phyloP scores from a whole-genome alignment of 2,888 invertebrate genomes.

The Lasioglossum figueresi region DNA sequence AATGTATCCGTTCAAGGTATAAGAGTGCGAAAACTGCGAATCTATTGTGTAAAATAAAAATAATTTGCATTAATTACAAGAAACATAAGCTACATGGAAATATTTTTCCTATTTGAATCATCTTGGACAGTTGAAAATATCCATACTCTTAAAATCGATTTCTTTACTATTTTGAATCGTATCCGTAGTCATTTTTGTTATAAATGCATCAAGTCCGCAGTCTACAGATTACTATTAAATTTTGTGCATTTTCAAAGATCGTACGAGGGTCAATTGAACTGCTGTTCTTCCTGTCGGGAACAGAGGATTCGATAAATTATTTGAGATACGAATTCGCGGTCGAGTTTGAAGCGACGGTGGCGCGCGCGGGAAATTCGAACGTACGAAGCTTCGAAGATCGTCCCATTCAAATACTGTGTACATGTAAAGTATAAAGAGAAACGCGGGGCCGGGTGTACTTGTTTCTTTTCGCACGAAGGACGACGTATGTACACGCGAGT shows the following conservation, averaged over 20 bases:
- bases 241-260: not conserved
- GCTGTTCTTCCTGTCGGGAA: not conserved
- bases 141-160: not conserved
- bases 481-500: not conserved
- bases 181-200: not conserved
- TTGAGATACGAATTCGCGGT: not conserved
- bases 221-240: not conserved
- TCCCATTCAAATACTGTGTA: not conserved
- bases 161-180: not conserved
- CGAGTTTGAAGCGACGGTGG: not conserved
- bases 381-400: slow-evolving; percentile 20
- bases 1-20: not conserved
- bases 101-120: not conserved
- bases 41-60: too few relatives aligned
- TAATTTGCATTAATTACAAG: not conserved
- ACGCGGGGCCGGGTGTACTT: slow-evolving; percentile 1
- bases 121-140: not conserved
- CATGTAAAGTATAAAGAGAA: not conserved
- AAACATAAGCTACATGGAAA: not conserved
- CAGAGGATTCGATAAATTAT: not conserved
- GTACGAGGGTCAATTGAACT: not conserved
- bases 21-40: not conserved
- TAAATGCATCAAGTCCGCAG: not conserved
- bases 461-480: not conserved
- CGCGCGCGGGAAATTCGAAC: slow-evolving; percentile 9